phyloP scores from a whole-genome alignment of 2,113 vertebrate species.

The Gopherus flavomarginatus region DNA sequence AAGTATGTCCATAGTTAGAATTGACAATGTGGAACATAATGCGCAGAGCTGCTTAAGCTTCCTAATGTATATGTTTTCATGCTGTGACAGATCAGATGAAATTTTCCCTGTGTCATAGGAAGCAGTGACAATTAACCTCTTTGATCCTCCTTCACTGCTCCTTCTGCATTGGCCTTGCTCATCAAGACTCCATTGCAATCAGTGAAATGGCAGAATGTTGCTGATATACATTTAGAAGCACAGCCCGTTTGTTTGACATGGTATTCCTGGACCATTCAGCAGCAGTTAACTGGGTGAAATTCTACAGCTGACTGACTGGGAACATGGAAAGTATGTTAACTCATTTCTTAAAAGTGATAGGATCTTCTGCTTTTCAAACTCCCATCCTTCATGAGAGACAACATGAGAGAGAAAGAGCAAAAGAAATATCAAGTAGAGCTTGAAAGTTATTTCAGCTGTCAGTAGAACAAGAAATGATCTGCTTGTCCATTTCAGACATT shows the following conservation, averaged over 20 bases:
- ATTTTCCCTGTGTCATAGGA: not conserved
- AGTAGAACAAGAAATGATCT: constrained; percentile 26
- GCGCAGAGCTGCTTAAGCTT: not conserved
- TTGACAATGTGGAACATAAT: not conserved
- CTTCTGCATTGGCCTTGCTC: not conserved
- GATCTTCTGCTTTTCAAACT: not conserved
- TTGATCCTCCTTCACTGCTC: not conserved
- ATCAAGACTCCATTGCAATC: not conserved
- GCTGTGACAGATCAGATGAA: not conserved
- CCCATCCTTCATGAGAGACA: not conserved
- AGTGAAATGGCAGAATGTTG: not conserved
- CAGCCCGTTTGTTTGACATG: not conserved
- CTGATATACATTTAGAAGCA: not conserved
- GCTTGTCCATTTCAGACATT: constrained; percentile 32
- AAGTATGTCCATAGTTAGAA: not conserved
- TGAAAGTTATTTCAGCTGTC: constrained; percentile 24
- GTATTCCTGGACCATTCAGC: not conserved
- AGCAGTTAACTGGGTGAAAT: not conserved
- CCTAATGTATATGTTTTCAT: not conserved
- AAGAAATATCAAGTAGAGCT: constrained; percentile 17
- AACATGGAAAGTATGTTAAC: constrained; percentile 25
- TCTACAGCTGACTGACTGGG: not conserved
- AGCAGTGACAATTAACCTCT: not conserved
- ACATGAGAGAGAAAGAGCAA: not conserved
- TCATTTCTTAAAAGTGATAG: not conserved